phyloP scores from a whole-genome alignment of 1,140 invertebrate species.

The Drosophila lini region DNA sequence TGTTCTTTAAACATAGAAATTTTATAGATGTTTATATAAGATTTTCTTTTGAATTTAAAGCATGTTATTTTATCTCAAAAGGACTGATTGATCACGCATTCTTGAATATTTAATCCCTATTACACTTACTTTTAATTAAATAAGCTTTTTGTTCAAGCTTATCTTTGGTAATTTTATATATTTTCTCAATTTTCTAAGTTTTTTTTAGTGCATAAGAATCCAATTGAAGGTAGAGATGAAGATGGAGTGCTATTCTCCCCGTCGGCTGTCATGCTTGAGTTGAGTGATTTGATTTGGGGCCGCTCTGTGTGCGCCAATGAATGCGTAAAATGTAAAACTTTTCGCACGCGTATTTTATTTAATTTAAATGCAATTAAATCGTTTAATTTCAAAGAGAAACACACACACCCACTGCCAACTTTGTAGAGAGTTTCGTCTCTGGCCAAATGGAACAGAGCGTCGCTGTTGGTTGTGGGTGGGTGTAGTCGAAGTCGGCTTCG shows the following conservation, averaged over 20 bases:
- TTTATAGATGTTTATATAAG: too few species aligned
- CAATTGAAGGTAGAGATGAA: conserved; percentile 7
- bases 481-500: not conserved
- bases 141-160: not conserved
- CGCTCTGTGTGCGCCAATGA: conserved; percentile 54
- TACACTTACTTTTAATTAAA: not conserved
- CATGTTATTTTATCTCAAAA: accelerated
- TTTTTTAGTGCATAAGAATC: not conserved
- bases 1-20: too few species aligned
- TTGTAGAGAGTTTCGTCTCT: not conserved
- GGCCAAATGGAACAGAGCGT: conserved; percentile 2
- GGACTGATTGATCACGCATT: not conserved
- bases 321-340: conserved; percentile 68
- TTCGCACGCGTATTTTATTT: conserved; percentile 74
- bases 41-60: not conserved
- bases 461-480: not conserved
- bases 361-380: conserved; percentile 79
- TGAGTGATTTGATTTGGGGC: conserved; percentile 70
- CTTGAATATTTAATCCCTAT: not conserved
- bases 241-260: conserved; percentile 7
- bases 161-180: not conserved
- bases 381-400: conserved; percentile 77
- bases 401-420: conserved; percentile 28
- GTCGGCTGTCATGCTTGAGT: conserved; percentile 58
- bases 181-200: not conserved